A percentile compares a stretch with the other conserved stretches of the same genome.
phyloP scores from a whole-genome alignment of 2,113 vertebrate species.

The Motacilla tschutschensis region DNA sequence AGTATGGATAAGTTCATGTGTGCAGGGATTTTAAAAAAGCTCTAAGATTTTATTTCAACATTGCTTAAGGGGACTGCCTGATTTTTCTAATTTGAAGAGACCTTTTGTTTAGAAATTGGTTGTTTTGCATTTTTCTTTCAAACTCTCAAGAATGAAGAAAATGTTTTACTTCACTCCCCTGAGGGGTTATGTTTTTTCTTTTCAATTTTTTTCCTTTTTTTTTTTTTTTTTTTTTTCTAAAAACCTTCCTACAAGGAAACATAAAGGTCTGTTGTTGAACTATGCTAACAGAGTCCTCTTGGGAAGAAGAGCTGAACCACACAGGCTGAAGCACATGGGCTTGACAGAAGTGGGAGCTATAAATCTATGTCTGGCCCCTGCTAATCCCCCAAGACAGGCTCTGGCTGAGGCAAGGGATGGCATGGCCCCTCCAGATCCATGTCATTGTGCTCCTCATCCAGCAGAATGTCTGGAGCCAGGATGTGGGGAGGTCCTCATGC shows the following conservation, averaged over 20 bases:
- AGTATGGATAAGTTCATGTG: neutral
- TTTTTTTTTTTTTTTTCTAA: neutral
- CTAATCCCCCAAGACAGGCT: neutral
- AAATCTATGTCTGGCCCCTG: neutral
- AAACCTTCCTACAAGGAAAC: neutral
- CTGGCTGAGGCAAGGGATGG: neutral
- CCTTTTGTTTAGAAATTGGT: neutral
- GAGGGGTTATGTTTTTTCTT: neutral
- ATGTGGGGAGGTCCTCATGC: neutral
- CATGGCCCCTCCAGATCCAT: neutral
- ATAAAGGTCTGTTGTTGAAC: neutral
- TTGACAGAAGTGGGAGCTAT: neutral
- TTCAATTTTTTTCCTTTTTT: rapidly evolving
- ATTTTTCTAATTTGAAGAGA: neutral
- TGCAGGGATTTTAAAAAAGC: neutral
- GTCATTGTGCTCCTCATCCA: neutral
- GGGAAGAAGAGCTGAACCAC: neutral
- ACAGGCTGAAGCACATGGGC: neutral
- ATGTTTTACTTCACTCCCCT: neutral
- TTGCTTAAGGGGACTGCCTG: neutral
- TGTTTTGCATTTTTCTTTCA: neutral
- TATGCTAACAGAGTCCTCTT: neutral
- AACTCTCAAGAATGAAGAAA: neutral
- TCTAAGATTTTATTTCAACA: neutral
- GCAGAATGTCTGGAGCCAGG: neutral